Evolutionary conservation across 1,140 invertebrate genomes (phyloP).

Genomic region (Saccostrea cuccullata): DNA sequence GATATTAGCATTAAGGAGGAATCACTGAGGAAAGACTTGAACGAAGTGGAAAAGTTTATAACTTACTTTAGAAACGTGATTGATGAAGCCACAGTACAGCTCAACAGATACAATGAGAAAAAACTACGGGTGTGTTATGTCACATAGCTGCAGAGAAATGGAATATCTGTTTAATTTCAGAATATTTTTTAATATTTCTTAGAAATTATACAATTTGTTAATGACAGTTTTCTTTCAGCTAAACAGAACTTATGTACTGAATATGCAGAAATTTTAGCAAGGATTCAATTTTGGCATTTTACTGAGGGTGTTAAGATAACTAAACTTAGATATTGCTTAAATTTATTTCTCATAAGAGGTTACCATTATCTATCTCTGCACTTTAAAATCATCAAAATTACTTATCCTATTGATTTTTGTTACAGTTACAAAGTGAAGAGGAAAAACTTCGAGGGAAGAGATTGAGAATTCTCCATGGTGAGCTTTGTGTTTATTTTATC

Average conservation of each 20-base stretch:
- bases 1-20: conserved; percentile 57
- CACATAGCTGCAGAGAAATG: background rate
- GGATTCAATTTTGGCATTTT: too few relatives aligned
- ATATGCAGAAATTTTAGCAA: too few relatives aligned
- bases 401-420: background rate
- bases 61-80: conserved; percentile 41
- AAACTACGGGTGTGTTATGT: conserved; percentile 44
- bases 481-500: background rate
- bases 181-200: too few relatives aligned
- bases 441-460: conserved; percentile 41
- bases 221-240: too few relatives aligned
- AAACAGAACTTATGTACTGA: too few relatives aligned
- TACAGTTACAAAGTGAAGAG: conserved; percentile 25
- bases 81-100: conserved; percentile 40
- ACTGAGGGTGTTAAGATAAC: too few relatives aligned
- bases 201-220: too few relatives aligned
- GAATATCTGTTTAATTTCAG: background rate
- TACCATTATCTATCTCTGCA: too few relatives aligned
- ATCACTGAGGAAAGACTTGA: conserved; percentile 45
- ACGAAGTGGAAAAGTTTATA: conserved; percentile 39
- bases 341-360: too few relatives aligned
- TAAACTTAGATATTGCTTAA: too few relatives aligned
- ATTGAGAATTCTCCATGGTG: conserved; percentile 53
- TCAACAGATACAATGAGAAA: conserved; percentile 45
- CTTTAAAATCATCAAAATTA: too few relatives aligned